These are phyloP conservation scores for Rattus rattus DNA, from an alignment of 2,113 vertebrate species.

Conservation along the genomic window DNA sequence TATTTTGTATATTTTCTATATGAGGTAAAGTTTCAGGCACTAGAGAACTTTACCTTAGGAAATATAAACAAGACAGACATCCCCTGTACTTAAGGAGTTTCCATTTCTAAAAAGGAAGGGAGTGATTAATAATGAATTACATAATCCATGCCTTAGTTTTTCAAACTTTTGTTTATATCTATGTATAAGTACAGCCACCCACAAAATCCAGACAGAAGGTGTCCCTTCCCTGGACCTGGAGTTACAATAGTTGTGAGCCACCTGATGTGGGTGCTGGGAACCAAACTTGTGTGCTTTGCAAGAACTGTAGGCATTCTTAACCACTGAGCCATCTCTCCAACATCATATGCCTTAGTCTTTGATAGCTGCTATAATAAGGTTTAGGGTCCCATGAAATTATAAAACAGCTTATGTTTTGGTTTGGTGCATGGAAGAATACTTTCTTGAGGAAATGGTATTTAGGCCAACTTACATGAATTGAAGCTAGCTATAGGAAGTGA, in stretches of 20 bases:
- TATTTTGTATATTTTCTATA: slow-evolving; percentile 10
- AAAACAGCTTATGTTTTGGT: neutral
- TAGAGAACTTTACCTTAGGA: neutral
- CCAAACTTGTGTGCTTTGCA: neutral
- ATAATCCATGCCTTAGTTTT: neutral
- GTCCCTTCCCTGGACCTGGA: neutral
- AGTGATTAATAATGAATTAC: slow-evolving; percentile 21
- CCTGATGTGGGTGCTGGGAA: neutral
- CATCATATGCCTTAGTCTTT: slow-evolving; percentile 12
- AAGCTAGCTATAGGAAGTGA: neutral
- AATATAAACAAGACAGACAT: neutral
- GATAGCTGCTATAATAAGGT: slow-evolving; percentile 22
- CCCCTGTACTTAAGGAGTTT: neutral
- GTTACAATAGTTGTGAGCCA: neutral
- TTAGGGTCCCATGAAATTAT: slow-evolving; percentile 2
- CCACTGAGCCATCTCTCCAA: neutral
- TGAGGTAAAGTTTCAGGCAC: neutral
- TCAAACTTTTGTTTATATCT: neutral
- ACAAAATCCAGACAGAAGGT: neutral
- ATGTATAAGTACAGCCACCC: neutral
- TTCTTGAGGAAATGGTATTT: slow-evolving; percentile 33
- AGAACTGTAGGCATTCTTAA: neutral
- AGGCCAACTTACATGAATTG: neutral
- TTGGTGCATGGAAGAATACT: slow-evolving; percentile 15
- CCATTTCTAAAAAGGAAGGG: neutral